phyloP scores from a whole-genome alignment of 2,113 vertebrate genomes.

The Ochotona curzoniae region DNA sequence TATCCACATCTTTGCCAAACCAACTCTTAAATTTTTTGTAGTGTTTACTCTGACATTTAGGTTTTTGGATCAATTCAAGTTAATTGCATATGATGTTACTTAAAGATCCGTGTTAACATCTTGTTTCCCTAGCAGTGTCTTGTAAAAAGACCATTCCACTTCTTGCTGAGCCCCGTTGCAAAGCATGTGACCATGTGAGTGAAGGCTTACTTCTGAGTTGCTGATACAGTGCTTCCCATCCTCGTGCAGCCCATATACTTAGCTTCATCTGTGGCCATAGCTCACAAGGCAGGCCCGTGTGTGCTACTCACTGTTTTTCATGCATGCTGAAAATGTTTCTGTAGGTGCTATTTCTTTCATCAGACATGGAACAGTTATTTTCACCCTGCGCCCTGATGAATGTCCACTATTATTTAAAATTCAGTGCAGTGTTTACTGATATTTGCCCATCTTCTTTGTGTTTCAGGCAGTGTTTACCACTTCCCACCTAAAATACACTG shows the following conservation, averaged over 20 bases:
- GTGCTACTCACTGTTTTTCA: neutral
- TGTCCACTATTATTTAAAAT: neutral
- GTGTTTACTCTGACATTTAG: neutral
- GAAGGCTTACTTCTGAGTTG: neutral
- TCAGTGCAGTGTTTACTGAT: neutral
- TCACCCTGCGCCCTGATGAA: neutral
- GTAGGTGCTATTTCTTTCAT: neutral
- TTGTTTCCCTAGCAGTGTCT: neutral
- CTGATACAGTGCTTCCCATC: neutral
- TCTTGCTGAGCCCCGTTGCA: neutral
- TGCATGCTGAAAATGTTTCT: neutral
- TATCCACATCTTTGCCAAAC: neutral
- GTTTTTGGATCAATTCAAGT: neutral
- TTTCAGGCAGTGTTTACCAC: neutral
- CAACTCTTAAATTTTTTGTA: neutral
- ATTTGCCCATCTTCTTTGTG: neutral
- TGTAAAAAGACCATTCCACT: neutral
- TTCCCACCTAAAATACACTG: neutral
- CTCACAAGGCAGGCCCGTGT: accelerated
- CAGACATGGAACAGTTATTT: neutral
- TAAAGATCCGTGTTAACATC: neutral
- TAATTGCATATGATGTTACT: neutral
- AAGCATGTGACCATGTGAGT: neutral
- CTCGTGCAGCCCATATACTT: neutral
- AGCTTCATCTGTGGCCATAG: neutral